A percentile compares a stretch with the other conserved stretches of the same genome.
Conservation (phyloP, 2,113 vertebrate genomes). For the Rhegmatorhina hoffmannsi region DNA sequence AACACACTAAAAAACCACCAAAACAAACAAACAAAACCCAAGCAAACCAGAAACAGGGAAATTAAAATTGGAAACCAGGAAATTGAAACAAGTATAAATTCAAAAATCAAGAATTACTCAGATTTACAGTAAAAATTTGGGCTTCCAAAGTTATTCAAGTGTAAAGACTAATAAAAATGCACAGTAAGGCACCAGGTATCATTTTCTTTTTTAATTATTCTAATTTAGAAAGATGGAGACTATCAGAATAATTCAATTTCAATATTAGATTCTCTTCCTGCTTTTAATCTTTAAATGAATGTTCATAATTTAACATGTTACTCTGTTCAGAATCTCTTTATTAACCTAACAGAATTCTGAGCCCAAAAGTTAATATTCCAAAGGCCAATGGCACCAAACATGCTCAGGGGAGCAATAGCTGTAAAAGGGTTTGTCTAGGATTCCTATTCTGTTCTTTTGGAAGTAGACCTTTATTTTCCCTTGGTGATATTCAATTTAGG, state of each 20-base stretch:
- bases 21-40: neutral
- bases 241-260: neutral
- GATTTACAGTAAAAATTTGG: neutral
- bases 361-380: neutral
- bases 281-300: neutral
- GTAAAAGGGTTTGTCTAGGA: neutral
- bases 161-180: neutral
- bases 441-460: neutral
- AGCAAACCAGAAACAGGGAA: neutral
- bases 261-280: neutral
- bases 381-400: neutral
- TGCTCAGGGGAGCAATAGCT: neutral
- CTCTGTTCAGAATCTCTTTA: neutral
- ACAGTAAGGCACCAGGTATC: neutral
- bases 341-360: neutral
- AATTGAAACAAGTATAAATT: neutral
- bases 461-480: neutral
- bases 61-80: neutral
- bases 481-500: neutral
- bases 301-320: neutral
- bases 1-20: neutral
- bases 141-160: neutral
- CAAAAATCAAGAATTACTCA: neutral
- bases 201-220: neutral
- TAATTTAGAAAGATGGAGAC: neutral